Base-by-base conservation (phyloP, 2,888 invertebrate species). In the Oscheius sp. region DNA sequence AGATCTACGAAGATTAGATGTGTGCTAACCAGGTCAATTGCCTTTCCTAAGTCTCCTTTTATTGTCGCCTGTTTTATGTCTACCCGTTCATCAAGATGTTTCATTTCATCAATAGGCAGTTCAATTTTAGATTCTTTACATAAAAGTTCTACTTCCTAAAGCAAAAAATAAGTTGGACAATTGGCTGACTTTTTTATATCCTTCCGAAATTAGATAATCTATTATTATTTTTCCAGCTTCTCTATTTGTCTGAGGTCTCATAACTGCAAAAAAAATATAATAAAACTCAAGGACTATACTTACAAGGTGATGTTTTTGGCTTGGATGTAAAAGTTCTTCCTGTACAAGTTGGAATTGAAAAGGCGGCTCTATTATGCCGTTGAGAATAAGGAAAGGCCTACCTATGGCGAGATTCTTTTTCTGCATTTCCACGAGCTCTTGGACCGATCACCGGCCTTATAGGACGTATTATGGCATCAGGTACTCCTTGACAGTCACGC, bases 191-290 rank as follows among this genome's bases (percentile, higher is more conserved):
- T 64, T 51, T 30, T 41, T 64, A 24, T 38, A 64, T 22, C 64
- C 64, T 38, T 64, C 64, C n/a, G 51, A 64, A 41, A 64, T 64
- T 17, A 64, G 51, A 26, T 64, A 64, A n/a, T 64, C 64, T 6
- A 64, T 28, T 38, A 64, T 33, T 1, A 64, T 17, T 36, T 50
- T 64, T 14, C 62, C 47, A 2, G 49, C 24, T 49, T 62, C 62
- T 22, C 49, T 62, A 12, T 47, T 32, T 2, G 32, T 28, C 30
- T 45, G 62, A 17, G 26, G 41, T 26, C 44, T 41, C 17, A 41
- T 24, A 9, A 54, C 54, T 54, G 51, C n/a, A n/a, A n/a, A n/a
- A n/a, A n/a, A n/a, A n/a, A n/a, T n/a, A n/a, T n/a, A n/a, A n/a
- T n/a, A n/a, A n/a, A n/a, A n/a, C n/a, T n/a, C n/a, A n/a, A n/a